Conservation (phyloP, 2,113 vertebrate genomes). For the Tympanuchus pallidicinctus region DNA sequence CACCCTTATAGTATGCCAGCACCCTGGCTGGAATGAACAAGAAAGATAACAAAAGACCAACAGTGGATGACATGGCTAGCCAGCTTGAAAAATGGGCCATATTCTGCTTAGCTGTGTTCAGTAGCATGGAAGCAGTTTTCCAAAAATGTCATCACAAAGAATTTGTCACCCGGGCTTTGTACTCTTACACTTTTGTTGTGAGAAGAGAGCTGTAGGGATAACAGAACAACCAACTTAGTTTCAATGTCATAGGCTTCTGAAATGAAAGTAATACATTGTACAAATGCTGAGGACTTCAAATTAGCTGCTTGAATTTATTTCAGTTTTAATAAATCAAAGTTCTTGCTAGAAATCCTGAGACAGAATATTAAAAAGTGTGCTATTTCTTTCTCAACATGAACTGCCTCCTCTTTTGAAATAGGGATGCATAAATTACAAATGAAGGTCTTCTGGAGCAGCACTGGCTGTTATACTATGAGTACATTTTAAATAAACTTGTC, state of each 20-base stretch:
- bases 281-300: constrained; percentile 14
- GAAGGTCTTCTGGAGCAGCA: constrained; percentile 7
- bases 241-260: constrained; percentile 22
- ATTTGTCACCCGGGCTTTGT: not conserved
- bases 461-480: constrained; percentile 2
- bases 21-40: too few relatives aligned
- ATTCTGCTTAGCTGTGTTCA: not conserved
- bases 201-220: not conserved
- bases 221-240: not conserved
- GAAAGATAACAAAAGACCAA: too few relatives aligned
- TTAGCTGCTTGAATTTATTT: constrained; percentile 58
- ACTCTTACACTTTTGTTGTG: not conserved
- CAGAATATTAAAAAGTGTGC: constrained; percentile 15
- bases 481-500: constrained; percentile 48
- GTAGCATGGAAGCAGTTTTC: not conserved
- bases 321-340: constrained; percentile 63
- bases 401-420: not conserved
- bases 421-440: constrained; percentile 27
- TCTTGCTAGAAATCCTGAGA: not conserved
- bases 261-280: constrained; percentile 18
- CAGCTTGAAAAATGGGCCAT: not conserved
- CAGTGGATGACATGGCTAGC: not conserved
- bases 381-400: not conserved
- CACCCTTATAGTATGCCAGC: too few relatives aligned
- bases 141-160: not conserved